Conservation (phyloP, 2,888 invertebrate genomes). For the Cheilosia grossa region DNA sequence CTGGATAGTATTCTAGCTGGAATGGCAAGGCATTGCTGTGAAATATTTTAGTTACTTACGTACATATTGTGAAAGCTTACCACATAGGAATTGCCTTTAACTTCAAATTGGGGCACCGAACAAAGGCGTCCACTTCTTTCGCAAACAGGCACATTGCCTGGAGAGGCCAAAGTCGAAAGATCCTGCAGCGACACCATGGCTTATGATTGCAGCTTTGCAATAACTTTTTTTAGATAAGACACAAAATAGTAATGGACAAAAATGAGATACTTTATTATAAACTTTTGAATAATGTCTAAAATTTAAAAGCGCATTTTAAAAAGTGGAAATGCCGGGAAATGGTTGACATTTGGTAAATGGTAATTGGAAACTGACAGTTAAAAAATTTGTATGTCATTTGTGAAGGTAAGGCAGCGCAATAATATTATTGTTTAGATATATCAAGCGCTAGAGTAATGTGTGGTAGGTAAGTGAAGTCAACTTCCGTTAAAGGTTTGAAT, state of each 20-base stretch:
- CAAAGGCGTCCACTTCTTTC: conserved; percentile 87
- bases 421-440: no score
- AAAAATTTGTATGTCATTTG: background rate
- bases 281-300: background rate
- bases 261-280: no score
- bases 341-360: no score
- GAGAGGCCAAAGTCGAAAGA: conserved; percentile 84
- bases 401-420: background rate
- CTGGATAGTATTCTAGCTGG: conserved; percentile 87
- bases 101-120: conserved; percentile 84
- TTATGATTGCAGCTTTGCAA: background rate
- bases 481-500: no score
- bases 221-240: background rate
- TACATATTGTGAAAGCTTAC: conserved; percentile 81
- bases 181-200: conserved; percentile 84
- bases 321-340: background rate
- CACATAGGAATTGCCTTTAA: conserved; percentile 76
- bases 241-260: background rate
- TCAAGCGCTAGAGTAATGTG: no score
- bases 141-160: conserved; percentile 85
- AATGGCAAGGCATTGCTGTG: background rate
- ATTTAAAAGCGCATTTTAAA: conserved; percentile 1
- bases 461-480: no score
- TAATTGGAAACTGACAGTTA: background rate
- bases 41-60: no score